Conservation (phyloP, 1,140 invertebrate genomes). For the Trichonephila inaurata region DNA sequence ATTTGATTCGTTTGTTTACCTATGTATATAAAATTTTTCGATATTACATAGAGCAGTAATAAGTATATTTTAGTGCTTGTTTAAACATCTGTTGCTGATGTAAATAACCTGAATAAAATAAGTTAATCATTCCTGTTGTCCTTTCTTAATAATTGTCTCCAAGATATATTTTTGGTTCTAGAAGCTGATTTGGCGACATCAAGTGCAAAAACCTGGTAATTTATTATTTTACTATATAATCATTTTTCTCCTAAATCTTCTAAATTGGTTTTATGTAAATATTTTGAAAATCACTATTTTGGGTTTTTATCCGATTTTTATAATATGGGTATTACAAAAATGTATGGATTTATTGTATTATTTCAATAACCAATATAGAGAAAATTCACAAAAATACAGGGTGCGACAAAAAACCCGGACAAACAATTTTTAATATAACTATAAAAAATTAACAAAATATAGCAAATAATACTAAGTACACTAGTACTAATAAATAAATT, state of each 20-base stretch:
- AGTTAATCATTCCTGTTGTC: slow-evolving; percentile 31
- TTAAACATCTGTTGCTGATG: slow-evolving; percentile 53
- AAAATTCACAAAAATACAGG: too few species aligned
- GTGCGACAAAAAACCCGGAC: too few species aligned
- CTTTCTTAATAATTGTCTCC: neutral
- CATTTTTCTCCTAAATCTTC: neutral
- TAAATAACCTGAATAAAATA: slow-evolving; percentile 52
- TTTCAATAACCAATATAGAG: too few species aligned
- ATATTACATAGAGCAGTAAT: slow-evolving; percentile 51
- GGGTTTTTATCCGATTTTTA: too few species aligned
- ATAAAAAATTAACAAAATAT: too few species aligned
- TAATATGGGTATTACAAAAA: too few species aligned
- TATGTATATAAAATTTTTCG: slow-evolving; percentile 64
- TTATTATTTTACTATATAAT: neutral
- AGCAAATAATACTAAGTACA: too few species aligned
- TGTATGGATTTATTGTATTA: too few species aligned
- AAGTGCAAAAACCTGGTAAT: neutral
- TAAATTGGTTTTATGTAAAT: too few species aligned
- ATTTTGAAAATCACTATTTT: too few species aligned
- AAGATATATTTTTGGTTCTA: neutral
- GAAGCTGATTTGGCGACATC: neutral
- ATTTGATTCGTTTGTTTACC: slow-evolving; percentile 56
- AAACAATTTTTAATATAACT: too few species aligned
- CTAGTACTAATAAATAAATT: too few species aligned
- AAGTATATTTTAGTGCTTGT: slow-evolving; percentile 61